phyloP scores from a whole-genome alignment of 2,888 invertebrate species.

The Hemaris fuciformis region DNA sequence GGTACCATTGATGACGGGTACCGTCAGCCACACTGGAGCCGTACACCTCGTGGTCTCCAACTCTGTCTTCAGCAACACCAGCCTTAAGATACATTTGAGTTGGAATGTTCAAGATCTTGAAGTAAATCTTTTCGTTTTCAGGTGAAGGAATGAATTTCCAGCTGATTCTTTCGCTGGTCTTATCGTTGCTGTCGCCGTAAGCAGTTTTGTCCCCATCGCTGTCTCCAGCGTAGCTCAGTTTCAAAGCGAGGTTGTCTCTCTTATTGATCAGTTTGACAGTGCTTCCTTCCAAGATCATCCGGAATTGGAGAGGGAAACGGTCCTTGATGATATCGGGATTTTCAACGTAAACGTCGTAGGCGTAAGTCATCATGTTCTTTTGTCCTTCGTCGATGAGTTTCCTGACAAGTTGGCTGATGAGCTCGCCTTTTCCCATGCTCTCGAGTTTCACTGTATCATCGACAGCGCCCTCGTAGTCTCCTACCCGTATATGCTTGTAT shows the following conservation, averaged over 20 bases:
- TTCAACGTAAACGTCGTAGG: not conserved
- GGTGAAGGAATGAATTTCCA: constrained; percentile 3
- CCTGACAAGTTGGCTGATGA: not conserved
- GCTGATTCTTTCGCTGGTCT: not conserved
- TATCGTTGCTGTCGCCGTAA: constrained; percentile 2
- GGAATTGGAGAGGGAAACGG: constrained; percentile 8
- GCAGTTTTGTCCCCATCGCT: not conserved
- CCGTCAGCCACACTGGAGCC: not conserved
- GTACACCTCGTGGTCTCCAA: constrained; percentile 5
- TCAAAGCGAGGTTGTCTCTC: not conserved
- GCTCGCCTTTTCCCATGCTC: not conserved
- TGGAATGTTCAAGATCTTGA: not conserved
- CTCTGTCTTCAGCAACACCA: not conserved
- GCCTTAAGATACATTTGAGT: not conserved
- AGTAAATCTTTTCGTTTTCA: not conserved
- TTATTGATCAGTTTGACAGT: not conserved
- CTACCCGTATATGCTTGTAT: not conserved
- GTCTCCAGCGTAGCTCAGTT: not conserved
- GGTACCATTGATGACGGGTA: constrained; percentile 2
- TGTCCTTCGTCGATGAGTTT: not conserved
- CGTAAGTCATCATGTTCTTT: not conserved
- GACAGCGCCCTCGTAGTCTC: not conserved
- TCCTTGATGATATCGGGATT: not conserved
- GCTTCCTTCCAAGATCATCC: not conserved
- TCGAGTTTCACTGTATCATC: not conserved